phyloP scores from a whole-genome alignment of 2,888 invertebrate genomes.

The Celastrina argiolus region DNA sequence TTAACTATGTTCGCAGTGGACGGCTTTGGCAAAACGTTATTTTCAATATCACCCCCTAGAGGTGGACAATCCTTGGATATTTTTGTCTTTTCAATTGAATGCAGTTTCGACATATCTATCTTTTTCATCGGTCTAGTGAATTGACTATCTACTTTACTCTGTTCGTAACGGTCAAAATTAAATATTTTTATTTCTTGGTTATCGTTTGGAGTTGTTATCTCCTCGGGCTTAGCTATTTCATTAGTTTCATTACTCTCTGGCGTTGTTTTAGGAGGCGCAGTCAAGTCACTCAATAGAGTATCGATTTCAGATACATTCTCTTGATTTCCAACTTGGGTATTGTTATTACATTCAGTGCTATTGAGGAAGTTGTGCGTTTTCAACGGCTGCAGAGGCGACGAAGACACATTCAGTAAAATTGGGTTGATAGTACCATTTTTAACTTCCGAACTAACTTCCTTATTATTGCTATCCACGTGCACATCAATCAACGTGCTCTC shows the following conservation, averaged over 20 bases:
- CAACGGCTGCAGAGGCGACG: conserved; percentile 68
- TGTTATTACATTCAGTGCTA: conserved; percentile 64
- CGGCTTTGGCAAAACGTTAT: conserved; percentile 52
- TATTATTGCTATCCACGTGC: conserved; percentile 63
- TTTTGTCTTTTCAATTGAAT: conserved; percentile 67
- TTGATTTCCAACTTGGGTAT: conserved; percentile 57
- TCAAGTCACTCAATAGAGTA: conserved; percentile 63
- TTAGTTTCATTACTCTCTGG: conserved; percentile 51
- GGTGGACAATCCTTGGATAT: conserved; percentile 71
- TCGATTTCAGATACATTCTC: conserved; percentile 59
- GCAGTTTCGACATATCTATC: conserved; percentile 69
- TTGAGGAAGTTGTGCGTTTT: conserved; percentile 69
- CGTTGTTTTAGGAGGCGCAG: conserved; percentile 44
- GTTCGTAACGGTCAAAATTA: conserved; percentile 74
- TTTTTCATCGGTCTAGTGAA: conserved; percentile 60
- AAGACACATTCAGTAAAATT: conserved; percentile 64
- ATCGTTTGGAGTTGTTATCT: conserved; percentile 47
- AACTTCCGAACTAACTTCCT: conserved; percentile 49
- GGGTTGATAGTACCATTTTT: conserved; percentile 62
- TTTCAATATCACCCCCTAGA: conserved; percentile 47
- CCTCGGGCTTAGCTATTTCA: conserved; percentile 41
- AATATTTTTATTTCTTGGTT: conserved; percentile 69
- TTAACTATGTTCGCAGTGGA: conserved; percentile 62
- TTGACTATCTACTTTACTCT: conserved; percentile 57
- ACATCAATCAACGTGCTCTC: conserved; percentile 71